These are phyloP conservation scores for Pangasius larnaudii DNA, from an alignment of 2,797 vertebrate species.

Conservation along the genomic window DNA sequence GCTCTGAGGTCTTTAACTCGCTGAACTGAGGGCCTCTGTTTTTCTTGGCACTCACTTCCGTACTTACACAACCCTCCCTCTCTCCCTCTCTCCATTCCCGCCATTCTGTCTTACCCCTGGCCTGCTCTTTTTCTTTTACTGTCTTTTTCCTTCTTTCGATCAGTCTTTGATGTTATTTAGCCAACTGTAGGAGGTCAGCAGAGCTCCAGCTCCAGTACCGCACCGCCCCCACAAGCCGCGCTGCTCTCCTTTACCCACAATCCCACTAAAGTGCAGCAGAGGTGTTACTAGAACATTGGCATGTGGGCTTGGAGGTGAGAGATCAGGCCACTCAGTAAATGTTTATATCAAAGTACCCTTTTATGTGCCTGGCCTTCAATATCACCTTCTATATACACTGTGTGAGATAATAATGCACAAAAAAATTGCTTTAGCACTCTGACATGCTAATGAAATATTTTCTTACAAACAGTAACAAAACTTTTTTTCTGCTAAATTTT, in stretches of 20 bases:
- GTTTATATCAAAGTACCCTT: neutral
- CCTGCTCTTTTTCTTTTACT: neutral
- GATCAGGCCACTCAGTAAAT: neutral
- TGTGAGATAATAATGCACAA: neutral
- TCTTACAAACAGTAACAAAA: neutral
- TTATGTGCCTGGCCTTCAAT: neutral
- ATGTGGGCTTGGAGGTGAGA: neutral
- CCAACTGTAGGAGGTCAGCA: neutral
- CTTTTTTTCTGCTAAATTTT: too few species aligned
- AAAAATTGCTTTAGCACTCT: neutral
- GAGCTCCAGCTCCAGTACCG: neutral
- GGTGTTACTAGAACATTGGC: neutral
- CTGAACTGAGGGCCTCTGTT: conserved; percentile 64
- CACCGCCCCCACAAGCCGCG: neutral
- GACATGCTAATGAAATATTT: neutral
- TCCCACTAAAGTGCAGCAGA: neutral
- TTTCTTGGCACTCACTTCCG: conserved; percentile 34
- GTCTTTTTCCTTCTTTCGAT: neutral
- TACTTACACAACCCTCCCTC: conserved; percentile 60
- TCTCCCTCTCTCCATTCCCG: conserved; percentile 1
- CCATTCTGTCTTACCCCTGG: neutral
- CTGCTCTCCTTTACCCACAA: conserved; percentile 25
- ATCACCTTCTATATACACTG: neutral
- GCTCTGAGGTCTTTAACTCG: conserved; percentile 17
- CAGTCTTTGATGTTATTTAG: neutral